Base-by-base conservation (phyloP, 2,888 invertebrate species). In the Rotaria sp. region DNA sequence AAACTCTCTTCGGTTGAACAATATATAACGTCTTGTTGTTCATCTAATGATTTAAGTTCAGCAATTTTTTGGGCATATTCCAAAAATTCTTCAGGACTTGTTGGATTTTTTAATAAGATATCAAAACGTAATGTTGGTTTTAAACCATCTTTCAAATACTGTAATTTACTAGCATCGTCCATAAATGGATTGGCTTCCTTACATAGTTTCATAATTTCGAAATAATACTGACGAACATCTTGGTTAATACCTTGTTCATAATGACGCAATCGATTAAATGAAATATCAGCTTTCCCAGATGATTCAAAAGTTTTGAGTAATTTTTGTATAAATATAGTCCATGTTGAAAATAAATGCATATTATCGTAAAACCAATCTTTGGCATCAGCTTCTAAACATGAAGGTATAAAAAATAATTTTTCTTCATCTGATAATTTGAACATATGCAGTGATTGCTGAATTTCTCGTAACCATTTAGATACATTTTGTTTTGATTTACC, bases 201-300 rank as follows among this genome's bases (percentile, higher is more conserved):
- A 59, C 59, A 59, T 59, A 59, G 59, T 59, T 59, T 59, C n/a
- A 59, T 59, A 59, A 59, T 59, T 59, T 59, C 59, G 13, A 59
- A 26, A 59, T 59, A 59, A n/a, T 59, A 59, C 21, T 59, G 59
- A 26, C 59, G 59, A n/a, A 59, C 59, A 59, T 26, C 30, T 59
- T 59, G 59, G 13, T 59, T 59, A 59, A 13, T 59, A 30, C 30
- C 30, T 59, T 59, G 59, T 59, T 59, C 30, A 13, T 59, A 59
- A 13, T 59, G 59, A n/a, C 30, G n/a, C 21, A 59, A 59, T n/a
- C 59, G 59, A n/a, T 26, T 59, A 59, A 59, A 59, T n/a, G 59
- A 26, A 26, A 59, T n/a, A 59, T 59, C 59, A n/a, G 26, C 7
- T 30, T 59, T 59, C 10, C 30, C 26, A n/a, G 59, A 30, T 59